Base-by-base conservation (phyloP, 2,888 invertebrate genomes). In the Diogma glabrata region DNA sequence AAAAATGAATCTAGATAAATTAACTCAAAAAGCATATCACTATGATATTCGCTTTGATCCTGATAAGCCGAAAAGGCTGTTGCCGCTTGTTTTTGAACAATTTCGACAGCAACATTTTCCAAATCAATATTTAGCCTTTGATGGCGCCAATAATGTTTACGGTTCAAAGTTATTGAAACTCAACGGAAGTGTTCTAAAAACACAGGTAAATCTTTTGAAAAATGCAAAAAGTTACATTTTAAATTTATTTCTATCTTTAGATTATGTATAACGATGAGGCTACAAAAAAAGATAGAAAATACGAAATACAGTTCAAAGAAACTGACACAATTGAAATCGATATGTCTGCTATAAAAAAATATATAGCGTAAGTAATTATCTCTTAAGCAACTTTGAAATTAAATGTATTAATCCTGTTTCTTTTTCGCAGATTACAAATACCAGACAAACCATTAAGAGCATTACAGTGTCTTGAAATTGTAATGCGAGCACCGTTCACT, bases 1-100 rank as follows among this genome's bases (percentile, higher is more conserved):
- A 48, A 65, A 71, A 16, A 69, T 87, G 56, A 60, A 63, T 8
- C 69, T 83, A 49, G 52, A 58, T 2, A 67, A 72, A 53, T 70
- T 76, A 40, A 67, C 74, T 6, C 56, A 63, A 6, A 58, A 57
- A 1, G 74, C 75, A 64, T 67, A 75, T 61, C 94, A 96, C 61
- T 96, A 96, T 65, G 95, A 96, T 60, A 84, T 92, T 0, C 72
- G 67, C 0, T 75, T 87, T 30, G 71, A 64, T 2, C 87, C 87
- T 0, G 84, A 86, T n/a, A 77, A 67, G 40, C 85, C 86, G 0
- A 85, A 81, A 59, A 79, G 76, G 57, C 67, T 81, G 57, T 60
- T 80, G 49, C 69, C 79, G 1, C 47, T 55, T 0, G 77, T 75
- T 1, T 77, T 77, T 55, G 62, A 66, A 3, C 54, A 56, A 3